phyloP scores from a whole-genome alignment of 1,140 invertebrate genomes.

The Lysiphlebus fabarum region DNA sequence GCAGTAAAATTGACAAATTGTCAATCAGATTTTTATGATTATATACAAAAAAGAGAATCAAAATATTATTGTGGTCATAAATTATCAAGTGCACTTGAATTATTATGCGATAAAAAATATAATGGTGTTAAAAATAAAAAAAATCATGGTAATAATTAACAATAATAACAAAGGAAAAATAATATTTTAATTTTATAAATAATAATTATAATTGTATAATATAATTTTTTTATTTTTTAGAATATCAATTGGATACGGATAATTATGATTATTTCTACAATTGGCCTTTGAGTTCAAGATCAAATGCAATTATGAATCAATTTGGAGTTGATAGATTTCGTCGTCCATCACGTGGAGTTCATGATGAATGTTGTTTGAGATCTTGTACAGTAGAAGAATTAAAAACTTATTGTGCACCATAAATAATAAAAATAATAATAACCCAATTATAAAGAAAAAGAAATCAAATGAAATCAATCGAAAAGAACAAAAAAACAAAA shows the following conservation, averaged over 20 bases:
- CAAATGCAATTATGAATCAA: conserved; percentile 37
- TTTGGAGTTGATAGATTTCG: conserved; percentile 40
- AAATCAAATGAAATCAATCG: too few species aligned
- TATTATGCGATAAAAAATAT: conserved; percentile 48
- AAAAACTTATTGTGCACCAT: conserved; percentile 45
- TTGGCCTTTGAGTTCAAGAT: conserved; percentile 39
- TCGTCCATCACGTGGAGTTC: conserved; percentile 45
- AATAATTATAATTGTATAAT: not conserved
- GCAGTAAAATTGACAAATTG: conserved; percentile 33
- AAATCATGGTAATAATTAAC: conserved; percentile 35
- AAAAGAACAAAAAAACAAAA: too few species aligned
- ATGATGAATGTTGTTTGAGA: conserved; percentile 56
- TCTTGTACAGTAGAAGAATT: conserved; percentile 49
- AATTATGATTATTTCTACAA: conserved; percentile 39
- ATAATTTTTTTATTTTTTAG: conserved; percentile 27
- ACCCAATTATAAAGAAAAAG: too few species aligned
- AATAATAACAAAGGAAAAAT: too few species aligned
- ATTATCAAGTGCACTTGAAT: conserved; percentile 43
- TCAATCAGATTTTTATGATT: conserved; percentile 38
- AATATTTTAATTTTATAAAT: too few species aligned
- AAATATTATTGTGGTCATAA: conserved; percentile 47
- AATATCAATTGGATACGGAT: conserved; percentile 44
- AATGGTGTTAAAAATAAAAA: conserved; percentile 52
- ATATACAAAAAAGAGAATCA: conserved; percentile 34
- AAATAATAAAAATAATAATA: too few species aligned